Conservation (phyloP, 2,113 vertebrate species). For the Megaceryle torquata region DNA sequence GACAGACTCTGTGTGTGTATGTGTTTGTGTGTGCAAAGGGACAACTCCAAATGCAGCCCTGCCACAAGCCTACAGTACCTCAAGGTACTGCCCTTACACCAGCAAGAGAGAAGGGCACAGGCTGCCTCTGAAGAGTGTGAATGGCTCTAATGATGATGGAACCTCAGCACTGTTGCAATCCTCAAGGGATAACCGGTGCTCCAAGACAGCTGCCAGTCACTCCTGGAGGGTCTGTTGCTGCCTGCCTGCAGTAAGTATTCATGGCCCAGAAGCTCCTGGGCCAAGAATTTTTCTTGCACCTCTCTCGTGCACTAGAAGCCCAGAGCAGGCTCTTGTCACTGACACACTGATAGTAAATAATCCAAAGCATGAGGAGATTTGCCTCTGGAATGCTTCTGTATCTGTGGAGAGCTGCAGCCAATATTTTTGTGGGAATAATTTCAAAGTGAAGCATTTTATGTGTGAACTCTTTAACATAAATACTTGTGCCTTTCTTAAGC, state of each 20-base stretch:
- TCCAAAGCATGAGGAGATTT: not conserved
- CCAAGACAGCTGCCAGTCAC: not conserved
- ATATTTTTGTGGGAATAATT: not conserved
- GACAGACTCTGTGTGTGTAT: accelerated
- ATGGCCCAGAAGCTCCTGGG: no score
- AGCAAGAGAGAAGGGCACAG: not conserved
- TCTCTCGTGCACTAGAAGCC: not conserved
- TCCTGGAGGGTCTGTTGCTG: no score
- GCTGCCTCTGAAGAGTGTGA: not conserved
- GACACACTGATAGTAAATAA: not conserved
- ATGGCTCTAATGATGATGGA: not conserved
- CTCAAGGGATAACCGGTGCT: no score
- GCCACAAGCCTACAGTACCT: not conserved
- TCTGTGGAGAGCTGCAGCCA: not conserved
- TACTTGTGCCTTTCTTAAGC: not conserved
- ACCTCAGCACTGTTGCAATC: not conserved
- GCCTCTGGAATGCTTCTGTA: not conserved
- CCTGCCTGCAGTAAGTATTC: not conserved
- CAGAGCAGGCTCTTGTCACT: not conserved
- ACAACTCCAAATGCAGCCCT: not conserved
- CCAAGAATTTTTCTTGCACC: not conserved
- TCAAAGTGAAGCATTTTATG: not conserved
- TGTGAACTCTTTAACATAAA: not conserved
- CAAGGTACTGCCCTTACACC: not conserved
- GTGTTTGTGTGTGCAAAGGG: accelerated